Evolutionary conservation across 1,140 invertebrate genomes (phyloP).

Genomic region (Planococcus citri): DNA sequence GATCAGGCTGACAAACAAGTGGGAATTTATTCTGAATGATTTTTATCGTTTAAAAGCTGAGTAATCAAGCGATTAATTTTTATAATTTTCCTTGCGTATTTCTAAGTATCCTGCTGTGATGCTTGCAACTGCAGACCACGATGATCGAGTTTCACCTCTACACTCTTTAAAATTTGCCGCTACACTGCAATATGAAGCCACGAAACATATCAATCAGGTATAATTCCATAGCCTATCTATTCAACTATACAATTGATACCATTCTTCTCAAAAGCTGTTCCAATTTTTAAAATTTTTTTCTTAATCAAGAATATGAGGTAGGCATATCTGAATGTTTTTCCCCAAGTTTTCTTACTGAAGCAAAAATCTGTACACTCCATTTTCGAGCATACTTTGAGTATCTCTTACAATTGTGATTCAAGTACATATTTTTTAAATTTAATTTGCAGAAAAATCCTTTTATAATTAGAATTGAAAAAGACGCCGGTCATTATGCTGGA

Average conservation of each 20-base stretch:
- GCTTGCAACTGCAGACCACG: slow-evolving; percentile 90
- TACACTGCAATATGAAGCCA: slow-evolving; percentile 66
- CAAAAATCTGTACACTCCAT: no score
- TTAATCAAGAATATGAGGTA: no score
- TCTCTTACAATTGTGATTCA: no score
- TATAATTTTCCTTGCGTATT: no score
- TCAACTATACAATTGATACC: no score
- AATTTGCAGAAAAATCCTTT: slow-evolving; percentile 70
- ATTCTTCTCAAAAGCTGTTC: no score
- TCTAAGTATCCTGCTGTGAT: slow-evolving; percentile 80
- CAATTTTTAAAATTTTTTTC: no score
- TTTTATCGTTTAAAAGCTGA: background rate
- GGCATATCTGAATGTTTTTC: no score
- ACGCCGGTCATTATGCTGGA: slow-evolving; percentile 89
- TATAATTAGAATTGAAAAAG: slow-evolving; percentile 79
- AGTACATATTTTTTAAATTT: background rate
- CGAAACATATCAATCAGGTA: slow-evolving; percentile 43
- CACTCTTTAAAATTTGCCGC: slow-evolving; percentile 94
- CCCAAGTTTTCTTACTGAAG: no score
- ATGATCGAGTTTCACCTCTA: slow-evolving; percentile 90
- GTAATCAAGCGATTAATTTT: background rate
- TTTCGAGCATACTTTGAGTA: no score
- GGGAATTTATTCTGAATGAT: slow-evolving; percentile 9
- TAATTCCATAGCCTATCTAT: no score
- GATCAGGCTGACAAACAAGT: slow-evolving; percentile 33